Percentiles rank a stretch among this genome's conserved stretches.
phyloP scores from a whole-genome alignment of 2,888 invertebrate genomes.

The Athalia cordata region DNA sequence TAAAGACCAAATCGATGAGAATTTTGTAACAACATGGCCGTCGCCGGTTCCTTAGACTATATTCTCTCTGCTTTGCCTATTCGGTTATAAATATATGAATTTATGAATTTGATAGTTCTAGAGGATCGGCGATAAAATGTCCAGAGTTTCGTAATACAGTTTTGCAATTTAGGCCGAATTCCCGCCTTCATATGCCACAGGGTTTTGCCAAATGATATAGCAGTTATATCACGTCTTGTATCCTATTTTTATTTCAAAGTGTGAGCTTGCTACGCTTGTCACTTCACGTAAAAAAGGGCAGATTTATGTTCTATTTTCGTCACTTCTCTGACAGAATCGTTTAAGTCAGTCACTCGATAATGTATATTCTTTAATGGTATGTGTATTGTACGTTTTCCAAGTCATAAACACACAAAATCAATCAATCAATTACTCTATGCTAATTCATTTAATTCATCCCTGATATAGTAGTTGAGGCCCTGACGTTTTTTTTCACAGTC shows the following conservation, averaged over 20 bases:
- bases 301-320: background rate
- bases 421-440: too few species aligned
- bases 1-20: conserved; percentile 35
- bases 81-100: background rate
- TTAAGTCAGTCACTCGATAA: background rate
- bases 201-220: conserved; percentile 5
- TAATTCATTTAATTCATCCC: too few species aligned
- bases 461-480: too few species aligned
- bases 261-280: conserved; percentile 13
- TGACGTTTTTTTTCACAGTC: too few species aligned
- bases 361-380: too few species aligned
- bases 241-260: conserved; percentile 31
- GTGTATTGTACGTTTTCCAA: too few species aligned
- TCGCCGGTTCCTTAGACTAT: conserved; percentile 20
- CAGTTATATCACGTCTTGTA: conserved; percentile 17
- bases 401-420: too few species aligned
- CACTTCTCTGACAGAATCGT: background rate
- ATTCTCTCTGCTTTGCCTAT: background rate
- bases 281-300: background rate
- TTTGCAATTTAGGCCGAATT: background rate
- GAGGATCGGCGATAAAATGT: too few species aligned
- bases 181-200: background rate
- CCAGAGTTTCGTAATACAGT: background rate
- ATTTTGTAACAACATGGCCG: conserved; percentile 44
- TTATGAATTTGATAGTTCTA: too few species aligned